A percentile compares a stretch with the other conserved stretches of the same genome.
Evolutionary conservation across 2,113 vertebrate species (phyloP).

Genomic region (Bungarus multicinctus): DNA sequence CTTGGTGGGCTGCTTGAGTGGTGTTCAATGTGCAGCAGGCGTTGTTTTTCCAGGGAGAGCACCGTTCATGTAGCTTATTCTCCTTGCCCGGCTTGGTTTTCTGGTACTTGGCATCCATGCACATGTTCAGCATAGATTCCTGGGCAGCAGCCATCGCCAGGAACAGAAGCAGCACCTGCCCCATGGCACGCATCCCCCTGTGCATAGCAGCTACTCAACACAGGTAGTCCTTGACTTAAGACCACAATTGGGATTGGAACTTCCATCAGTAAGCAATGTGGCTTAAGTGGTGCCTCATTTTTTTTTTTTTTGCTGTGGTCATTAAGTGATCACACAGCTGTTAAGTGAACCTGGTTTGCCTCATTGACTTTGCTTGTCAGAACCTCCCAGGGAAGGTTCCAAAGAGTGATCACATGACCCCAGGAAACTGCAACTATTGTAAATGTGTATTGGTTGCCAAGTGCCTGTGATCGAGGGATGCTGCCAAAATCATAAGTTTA

Average conservation of each 20-base stretch:
- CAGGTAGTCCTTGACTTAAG: neutral
- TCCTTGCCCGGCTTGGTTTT: too few relatives aligned
- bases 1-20: slow-evolving; percentile 74
- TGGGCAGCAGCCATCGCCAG: too few relatives aligned
- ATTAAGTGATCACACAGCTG: neutral
- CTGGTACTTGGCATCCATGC: too few relatives aligned
- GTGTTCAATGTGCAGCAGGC: slow-evolving; percentile 87
- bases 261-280: neutral
- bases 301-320: neutral
- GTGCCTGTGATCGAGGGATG: neutral
- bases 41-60: slow-evolving; percentile 82
- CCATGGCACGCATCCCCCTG: too few relatives aligned
- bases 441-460: neutral
- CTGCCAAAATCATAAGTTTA: neutral
- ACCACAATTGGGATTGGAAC: neutral
- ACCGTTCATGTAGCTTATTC: too few relatives aligned
- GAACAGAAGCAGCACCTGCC: too few relatives aligned
- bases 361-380: neutral
- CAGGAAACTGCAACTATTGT: neutral
- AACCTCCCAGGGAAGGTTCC: neutral
- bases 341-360: neutral
- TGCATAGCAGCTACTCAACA: too few relatives aligned
- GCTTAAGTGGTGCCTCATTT: neutral
- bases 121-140: too few relatives aligned
- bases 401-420: neutral